Evolutionary conservation across 2,113 vertebrate genomes (phyloP).

Genomic region (Ranitomeya variabilis): DNA sequence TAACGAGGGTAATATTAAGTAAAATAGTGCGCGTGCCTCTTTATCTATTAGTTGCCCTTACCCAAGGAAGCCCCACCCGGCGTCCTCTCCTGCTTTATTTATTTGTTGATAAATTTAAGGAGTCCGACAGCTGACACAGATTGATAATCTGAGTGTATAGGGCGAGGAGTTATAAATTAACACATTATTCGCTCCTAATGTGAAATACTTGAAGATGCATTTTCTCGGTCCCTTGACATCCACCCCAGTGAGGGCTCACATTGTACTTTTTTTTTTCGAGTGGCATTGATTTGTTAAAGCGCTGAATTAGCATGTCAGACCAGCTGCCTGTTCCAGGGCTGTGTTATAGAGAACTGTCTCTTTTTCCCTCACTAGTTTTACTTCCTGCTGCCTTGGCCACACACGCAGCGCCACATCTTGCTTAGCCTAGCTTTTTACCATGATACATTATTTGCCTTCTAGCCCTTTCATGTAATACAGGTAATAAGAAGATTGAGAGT

Average conservation of each 20-base stretch:
- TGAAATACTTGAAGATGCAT: slow-evolving; percentile 90
- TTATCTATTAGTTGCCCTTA: slow-evolving; percentile 18
- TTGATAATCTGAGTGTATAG: slow-evolving; percentile 91
- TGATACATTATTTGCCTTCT: slow-evolving; percentile 1
- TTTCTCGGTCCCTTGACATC: slow-evolving; percentile 86
- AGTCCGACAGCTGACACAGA: slow-evolving; percentile 93
- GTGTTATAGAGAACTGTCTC: slow-evolving; percentile 54
- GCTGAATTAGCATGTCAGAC: slow-evolving; percentile 96
- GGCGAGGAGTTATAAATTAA: slow-evolving; percentile 98
- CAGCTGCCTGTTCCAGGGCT: slow-evolving; percentile 84
- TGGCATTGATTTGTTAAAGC: slow-evolving; percentile 99
- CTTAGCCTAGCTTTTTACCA: slow-evolving; percentile 64
- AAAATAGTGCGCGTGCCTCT: not conserved
- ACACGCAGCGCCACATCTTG: slow-evolving; percentile 66
- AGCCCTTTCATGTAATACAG: slow-evolving; percentile 62
- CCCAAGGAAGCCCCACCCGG: slow-evolving; percentile 62
- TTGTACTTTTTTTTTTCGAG: slow-evolving; percentile 87
- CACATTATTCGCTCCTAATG: slow-evolving; percentile 98
- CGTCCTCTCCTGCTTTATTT: slow-evolving; percentile 72
- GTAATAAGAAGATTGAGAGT: slow-evolving; percentile 38
- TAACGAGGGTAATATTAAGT: not conserved
- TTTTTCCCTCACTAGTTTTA: slow-evolving; percentile 62
- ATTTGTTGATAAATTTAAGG: slow-evolving; percentile 91
- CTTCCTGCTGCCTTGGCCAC: slow-evolving; percentile 70
- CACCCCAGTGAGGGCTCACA: slow-evolving; percentile 87